phyloP scores from a whole-genome alignment of 2,888 invertebrate species.

The Diaphora mendica region DNA sequence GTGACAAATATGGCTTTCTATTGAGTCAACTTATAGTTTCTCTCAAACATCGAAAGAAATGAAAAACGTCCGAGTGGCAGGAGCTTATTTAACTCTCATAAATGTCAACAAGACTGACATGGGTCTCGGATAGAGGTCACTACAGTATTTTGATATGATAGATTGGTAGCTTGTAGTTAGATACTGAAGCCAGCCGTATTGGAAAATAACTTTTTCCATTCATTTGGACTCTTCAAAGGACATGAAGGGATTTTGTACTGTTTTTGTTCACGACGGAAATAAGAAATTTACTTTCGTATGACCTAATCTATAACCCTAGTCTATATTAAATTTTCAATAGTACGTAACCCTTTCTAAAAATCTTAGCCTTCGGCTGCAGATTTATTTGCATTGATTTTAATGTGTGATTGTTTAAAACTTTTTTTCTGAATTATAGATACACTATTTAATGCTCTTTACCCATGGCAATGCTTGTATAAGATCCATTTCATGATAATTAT shows the following conservation, averaged over 20 bases:
- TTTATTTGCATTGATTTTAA: no score
- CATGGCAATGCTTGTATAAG: no score
- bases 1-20: not conserved
- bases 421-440: no score
- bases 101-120: slow-evolving; percentile 42
- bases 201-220: not conserved
- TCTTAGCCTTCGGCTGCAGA: no score
- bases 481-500: no score
- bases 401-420: no score
- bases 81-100: slow-evolving; percentile 45
- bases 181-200: slow-evolving; percentile 7
- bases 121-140: slow-evolving; percentile 29
- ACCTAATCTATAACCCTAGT: not conserved
- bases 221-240: not conserved
- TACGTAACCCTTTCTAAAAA: not conserved
- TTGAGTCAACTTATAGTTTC: slow-evolving; percentile 6
- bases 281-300: not conserved
- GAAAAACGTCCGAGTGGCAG: slow-evolving; percentile 24
- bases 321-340: no score
- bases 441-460: no score
- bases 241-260: not conserved
- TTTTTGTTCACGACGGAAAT: not conserved
- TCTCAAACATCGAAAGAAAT: slow-evolving; percentile 9
- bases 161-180: slow-evolving; percentile 42
- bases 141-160: slow-evolving; percentile 38